Evolutionary conservation across 2,888 invertebrate species (phyloP).

Genomic region (Chrysolina americana): DNA sequence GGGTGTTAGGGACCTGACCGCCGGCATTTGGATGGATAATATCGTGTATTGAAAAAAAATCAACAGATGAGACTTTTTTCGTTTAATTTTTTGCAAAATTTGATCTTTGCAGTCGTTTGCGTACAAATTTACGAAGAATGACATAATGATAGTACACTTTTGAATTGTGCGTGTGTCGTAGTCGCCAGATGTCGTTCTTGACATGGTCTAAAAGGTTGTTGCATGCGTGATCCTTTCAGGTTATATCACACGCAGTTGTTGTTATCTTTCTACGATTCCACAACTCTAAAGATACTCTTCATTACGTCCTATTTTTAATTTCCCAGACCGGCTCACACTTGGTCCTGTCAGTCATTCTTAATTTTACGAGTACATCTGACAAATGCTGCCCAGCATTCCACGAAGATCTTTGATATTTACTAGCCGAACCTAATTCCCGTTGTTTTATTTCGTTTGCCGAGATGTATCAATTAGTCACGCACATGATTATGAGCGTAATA

Average conservation of each 20-base stretch:
- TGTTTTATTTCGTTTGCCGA: slow-evolving; percentile 44
- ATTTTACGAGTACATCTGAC: slow-evolving; percentile 54
- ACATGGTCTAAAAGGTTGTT: too few relatives aligned
- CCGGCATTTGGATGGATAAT: too few relatives aligned
- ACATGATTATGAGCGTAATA: slow-evolving; percentile 56
- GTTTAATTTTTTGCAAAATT: too few relatives aligned
- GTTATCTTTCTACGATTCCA: neutral
- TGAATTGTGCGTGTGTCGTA: too few relatives aligned
- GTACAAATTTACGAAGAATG: too few relatives aligned
- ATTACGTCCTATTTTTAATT: slow-evolving; percentile 15
- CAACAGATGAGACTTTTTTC: too few relatives aligned
- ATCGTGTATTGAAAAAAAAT: too few relatives aligned
- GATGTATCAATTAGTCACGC: slow-evolving; percentile 65
- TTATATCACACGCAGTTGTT: neutral
- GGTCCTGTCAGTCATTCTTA: slow-evolving; percentile 46
- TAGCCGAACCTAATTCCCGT: slow-evolving; percentile 47
- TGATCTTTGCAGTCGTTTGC: too few relatives aligned
- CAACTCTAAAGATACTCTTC: neutral
- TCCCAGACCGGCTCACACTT: slow-evolving; percentile 31
- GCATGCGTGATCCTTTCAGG: neutral
- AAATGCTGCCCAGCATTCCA: slow-evolving; percentile 60
- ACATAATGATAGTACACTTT: too few relatives aligned
- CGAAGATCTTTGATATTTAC: slow-evolving; percentile 60
- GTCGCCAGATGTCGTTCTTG: too few relatives aligned
- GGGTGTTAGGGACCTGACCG: neutral